phyloP scores from a whole-genome alignment of 2,888 invertebrate species.

The Atherix ibis region DNA sequence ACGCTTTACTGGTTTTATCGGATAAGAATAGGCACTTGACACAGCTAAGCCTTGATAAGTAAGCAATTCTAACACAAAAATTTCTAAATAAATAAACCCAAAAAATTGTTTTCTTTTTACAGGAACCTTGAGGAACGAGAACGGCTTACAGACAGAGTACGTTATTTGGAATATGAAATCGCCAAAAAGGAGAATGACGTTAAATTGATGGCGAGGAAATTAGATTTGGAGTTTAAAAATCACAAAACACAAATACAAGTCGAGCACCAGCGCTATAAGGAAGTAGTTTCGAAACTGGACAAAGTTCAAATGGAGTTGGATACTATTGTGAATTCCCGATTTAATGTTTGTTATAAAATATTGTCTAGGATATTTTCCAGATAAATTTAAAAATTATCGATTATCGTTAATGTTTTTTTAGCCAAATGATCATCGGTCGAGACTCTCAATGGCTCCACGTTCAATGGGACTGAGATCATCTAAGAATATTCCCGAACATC shows the following conservation, averaged over 20 bases:
- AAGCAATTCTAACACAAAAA: conserved; percentile 3
- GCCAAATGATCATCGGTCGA: background rate
- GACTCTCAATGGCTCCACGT: conserved; percentile 2
- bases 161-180: conserved; percentile 37
- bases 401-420: background rate
- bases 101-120: conserved; percentile 7
- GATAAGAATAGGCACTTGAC: conserved; percentile 55
- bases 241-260: conserved; percentile 50
- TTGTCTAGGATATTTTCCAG: background rate
- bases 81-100: background rate
- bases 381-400: background rate
- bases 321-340: conserved; percentile 3
- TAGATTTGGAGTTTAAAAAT: conserved; percentile 58
- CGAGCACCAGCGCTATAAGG: conserved; percentile 55
- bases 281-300: conserved; percentile 49
- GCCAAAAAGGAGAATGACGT: conserved; percentile 48
- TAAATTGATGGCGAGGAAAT: conserved; percentile 47
- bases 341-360: conserved; percentile 4
- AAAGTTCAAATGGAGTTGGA: conserved; percentile 24
- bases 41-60: conserved; percentile 56
- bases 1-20: conserved; percentile 44
- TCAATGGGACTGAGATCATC: conserved; percentile 6
- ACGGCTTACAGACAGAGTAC: conserved; percentile 47
- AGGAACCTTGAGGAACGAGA: conserved; percentile 58
- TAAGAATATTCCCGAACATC: background rate